phyloP scores from a whole-genome alignment of 2,113 vertebrate genomes.

The Cyprinodon variegatus region DNA sequence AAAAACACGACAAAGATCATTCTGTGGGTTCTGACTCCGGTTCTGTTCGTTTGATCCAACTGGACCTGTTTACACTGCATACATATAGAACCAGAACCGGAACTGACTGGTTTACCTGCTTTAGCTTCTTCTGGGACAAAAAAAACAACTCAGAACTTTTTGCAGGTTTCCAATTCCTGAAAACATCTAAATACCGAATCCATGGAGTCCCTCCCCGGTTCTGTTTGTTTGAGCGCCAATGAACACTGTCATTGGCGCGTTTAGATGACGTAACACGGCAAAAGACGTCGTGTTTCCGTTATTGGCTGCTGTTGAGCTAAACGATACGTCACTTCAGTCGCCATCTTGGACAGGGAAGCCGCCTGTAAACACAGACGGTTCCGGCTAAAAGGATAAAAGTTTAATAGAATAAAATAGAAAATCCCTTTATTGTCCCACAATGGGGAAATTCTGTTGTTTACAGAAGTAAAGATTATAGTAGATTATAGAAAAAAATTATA shows the following conservation, averaged over 20 bases:
- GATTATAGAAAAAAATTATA: no score
- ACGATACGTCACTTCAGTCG: not conserved
- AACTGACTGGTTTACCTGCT: conserved; percentile 6
- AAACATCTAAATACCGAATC: not conserved
- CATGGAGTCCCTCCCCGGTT: not conserved
- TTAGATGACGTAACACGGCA: not conserved
- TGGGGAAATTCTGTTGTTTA: no score
- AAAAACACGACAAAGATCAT: no score
- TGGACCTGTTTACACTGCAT: not conserved
- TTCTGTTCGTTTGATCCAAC: not conserved
- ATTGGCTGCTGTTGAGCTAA: no score
- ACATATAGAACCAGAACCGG: not conserved
- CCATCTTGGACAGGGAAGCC: not conserved
- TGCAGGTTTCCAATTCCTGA: not conserved
- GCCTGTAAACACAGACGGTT: no score
- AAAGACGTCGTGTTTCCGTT: not conserved
- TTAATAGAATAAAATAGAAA: no score
- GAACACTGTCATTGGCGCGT: not conserved
- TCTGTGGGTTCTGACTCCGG: not conserved
- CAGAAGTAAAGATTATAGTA: no score
- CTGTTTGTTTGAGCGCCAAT: not conserved
- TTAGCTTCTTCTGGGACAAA: not conserved
- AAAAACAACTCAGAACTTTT: not conserved
- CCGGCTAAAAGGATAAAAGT: no score
- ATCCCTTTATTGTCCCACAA: no score